Evolutionary conservation across 92 coral and sea anemone genomes (phyloP), one percentile per base, ranked within the genome.

Genomic region (Meandrina meandrites): DNA sequence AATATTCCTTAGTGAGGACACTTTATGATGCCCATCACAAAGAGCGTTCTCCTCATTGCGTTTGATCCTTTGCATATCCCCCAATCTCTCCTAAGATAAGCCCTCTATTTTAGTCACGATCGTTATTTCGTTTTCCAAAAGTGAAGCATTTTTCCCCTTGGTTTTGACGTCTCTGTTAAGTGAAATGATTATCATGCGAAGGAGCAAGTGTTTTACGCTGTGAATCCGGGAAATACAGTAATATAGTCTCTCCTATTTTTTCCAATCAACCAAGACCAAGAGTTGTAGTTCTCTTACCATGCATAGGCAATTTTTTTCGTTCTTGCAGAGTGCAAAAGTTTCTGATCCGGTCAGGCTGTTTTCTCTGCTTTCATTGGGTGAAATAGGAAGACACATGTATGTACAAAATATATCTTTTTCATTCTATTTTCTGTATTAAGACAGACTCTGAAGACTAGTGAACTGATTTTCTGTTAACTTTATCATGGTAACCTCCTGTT

Each of bases 311-410:
- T 5, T 8, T 30, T 31, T n/a, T n/a, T 48, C 22, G 27, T 81
- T 21, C 24, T 45, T 22, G 37, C 86, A 97, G 99, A 95, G 90
- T 62, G 81, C 95, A 72, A 97, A 92, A 56, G 94, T 91, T 64
- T 72, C 94, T 11, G 99, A 97, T 87, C 91, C 99, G 0, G 97
- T 97, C 37, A 90, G 98, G 37, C 76, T 97, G 76, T 97, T 97
- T 81, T 97, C 99, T 0, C 94, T 97, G 18, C 91, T 97, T 53
- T 93, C 99, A 0, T 92, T 97, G 79, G 99, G 99, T n/a, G 99
- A 97, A 82, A 96, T 97, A 71, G 99, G 99, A 81, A 92, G 98
- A 87, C 98, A 97, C 80, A 87, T 95, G 99, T 97, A 80, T 74
- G 87, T 83, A 83, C 14, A 19, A 18, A 37, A 73, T 18, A 1